Conservation (phyloP, 2,888 invertebrate species). For the Antheraea assamensis region DNA sequence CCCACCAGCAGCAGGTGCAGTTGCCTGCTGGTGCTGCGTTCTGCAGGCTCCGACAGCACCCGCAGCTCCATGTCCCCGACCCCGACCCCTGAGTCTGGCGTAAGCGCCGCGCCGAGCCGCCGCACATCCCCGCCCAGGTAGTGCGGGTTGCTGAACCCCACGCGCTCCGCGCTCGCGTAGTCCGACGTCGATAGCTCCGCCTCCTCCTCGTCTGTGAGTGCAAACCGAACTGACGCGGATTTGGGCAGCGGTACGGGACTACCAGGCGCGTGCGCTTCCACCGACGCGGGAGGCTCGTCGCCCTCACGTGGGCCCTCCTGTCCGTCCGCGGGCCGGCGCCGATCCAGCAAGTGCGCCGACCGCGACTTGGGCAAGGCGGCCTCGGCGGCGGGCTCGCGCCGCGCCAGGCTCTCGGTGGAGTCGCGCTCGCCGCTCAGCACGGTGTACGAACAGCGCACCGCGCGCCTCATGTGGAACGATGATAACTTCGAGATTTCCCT, state of each 20-base stretch:
- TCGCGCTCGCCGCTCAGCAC: constrained; percentile 84
- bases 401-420: constrained; percentile 84
- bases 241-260: constrained; percentile 81
- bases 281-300: constrained; percentile 52
- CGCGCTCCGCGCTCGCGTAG: constrained; percentile 88
- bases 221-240: constrained; percentile 81
- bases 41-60: too few species aligned
- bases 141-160: constrained; percentile 90
- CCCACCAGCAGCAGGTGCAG: constrained; percentile 83
- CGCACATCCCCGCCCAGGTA: constrained; percentile 87
- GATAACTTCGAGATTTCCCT: constrained; percentile 88
- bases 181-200: constrained; percentile 86
- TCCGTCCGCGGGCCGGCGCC: constrained; percentile 55
- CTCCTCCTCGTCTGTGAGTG: constrained; percentile 75
- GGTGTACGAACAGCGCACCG: constrained; percentile 87
- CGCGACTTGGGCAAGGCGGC: constrained; percentile 51
- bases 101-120: constrained; percentile 85
- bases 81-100: constrained; percentile 84
- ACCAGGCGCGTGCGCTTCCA: constrained; percentile 79
- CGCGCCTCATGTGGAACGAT: constrained; percentile 85
- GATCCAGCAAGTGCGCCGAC: constrained; percentile 70
- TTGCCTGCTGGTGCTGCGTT: constrained; percentile 29
- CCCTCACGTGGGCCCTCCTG: constrained; percentile 55
- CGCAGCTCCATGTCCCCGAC: constrained; percentile 70
- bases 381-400: constrained; percentile 62